Evolutionary conservation across 2,797 vertebrate genomes (phyloP), one percentile per base, ranked within the genome.

Genomic region (Oreonectes daqikongensis): DNA sequence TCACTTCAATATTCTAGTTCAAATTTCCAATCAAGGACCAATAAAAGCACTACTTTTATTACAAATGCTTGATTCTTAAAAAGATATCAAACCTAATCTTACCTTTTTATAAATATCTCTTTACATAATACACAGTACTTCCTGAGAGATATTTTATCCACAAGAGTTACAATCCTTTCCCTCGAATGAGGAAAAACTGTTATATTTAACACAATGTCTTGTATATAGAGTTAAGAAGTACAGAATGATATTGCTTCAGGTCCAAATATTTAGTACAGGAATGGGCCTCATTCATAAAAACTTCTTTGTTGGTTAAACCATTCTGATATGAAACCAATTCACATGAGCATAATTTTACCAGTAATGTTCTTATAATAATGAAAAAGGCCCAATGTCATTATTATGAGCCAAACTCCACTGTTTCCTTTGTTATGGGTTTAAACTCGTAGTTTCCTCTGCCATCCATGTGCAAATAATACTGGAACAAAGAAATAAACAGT

Each of bases 401-500:
- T 87, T 95, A 98, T 24, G 97, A 99, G 81, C 97, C 96, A 85
- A 97, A 99, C 89, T 97, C 95, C 76, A 96, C 90, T 0, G 97
- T 98, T 72, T 98, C 96, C 79, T 96, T 95, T 6, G 96, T 98
- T 88, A 99, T 99, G 87, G 94, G 93, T 87, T 97, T 97, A 90
- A 98, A 99, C 72, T 97, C 95, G 2, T 99, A 99, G 89, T 93
- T 95, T 71, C 97, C 97, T 92, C 97, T 93, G 32, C 97, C 97
- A n/a, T 99, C 97, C 96, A 99, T 99, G 87, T 95, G 96, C 74
- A 99, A 93, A 50, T 98, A 99, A 88, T 89, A 96, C 97, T 99
- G 71, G 2, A 72, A 71, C 4, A 69, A 8, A 60, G 4, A 61
- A 69, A 38, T 17, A 26, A 24, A 22, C 14, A 12, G 57, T n/a